A percentile compares a stretch with the other conserved stretches of the same genome.
Evolutionary conservation across 2,797 vertebrate genomes (phyloP).

Genomic region (Tamandua tetradactyla): DNA sequence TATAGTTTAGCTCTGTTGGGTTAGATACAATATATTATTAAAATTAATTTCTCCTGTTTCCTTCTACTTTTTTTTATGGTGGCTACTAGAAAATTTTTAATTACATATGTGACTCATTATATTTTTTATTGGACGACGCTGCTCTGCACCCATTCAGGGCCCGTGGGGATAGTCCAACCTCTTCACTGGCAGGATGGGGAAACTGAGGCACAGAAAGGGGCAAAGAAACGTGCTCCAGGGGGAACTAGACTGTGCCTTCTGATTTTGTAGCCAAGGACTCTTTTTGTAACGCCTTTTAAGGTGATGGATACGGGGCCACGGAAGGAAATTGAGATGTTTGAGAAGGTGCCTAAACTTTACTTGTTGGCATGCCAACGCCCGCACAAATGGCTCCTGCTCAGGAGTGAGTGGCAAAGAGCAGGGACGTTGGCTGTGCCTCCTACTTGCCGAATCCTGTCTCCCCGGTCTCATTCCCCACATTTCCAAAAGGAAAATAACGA

Average conservation of each 20-base stretch:
- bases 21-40: background rate
- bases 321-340: conserved; percentile 5
- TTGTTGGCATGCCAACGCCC: background rate
- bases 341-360: background rate
- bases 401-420: background rate
- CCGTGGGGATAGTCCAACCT: background rate
- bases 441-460: background rate
- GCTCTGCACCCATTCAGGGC: background rate
- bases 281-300: conserved; percentile 61
- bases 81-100: background rate
- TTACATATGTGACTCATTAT: background rate
- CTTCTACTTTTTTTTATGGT: conserved; percentile 26
- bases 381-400: background rate
- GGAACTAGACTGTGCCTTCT: background rate
- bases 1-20: background rate
- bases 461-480: background rate
- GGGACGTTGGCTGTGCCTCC: background rate
- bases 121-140: background rate
- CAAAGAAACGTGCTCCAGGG: background rate
- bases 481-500: background rate
- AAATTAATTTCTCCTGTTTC: background rate
- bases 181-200: background rate
- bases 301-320: background rate
- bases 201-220: background rate
- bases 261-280: background rate